phyloP scores from a whole-genome alignment of 2,797 vertebrate species.

The Streptopelia turtur region DNA sequence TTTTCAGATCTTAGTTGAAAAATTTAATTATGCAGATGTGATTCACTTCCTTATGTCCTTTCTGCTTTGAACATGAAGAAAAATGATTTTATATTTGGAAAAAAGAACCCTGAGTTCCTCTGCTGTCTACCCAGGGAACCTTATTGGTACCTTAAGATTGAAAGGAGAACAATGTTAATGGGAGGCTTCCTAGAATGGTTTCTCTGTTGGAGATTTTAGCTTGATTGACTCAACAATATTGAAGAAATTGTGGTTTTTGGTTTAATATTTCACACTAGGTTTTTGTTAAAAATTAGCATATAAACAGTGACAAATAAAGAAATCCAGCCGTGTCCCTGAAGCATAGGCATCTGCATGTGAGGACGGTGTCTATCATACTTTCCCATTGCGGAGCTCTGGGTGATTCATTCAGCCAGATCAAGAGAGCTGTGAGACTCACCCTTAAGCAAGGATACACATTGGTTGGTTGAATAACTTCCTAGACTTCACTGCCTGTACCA shows the following conservation, averaged over 20 bases:
- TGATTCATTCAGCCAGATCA: neutral
- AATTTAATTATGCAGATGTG: neutral
- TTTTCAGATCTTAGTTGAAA: constrained; percentile 23
- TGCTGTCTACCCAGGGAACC: neutral
- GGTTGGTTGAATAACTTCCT: neutral
- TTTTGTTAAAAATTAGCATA: neutral
- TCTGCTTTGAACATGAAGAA: neutral
- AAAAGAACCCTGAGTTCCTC: neutral
- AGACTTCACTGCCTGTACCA: neutral
- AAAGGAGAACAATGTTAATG: neutral
- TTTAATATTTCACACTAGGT: neutral
- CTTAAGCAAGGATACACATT: neutral
- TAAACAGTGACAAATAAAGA: neutral
- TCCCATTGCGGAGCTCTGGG: neutral
- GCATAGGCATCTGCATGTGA: neutral
- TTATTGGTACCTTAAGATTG: neutral
- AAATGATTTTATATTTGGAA: neutral
- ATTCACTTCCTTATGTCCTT: neutral
- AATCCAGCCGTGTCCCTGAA: neutral
- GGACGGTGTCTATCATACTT: neutral
- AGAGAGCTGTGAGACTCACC: neutral
- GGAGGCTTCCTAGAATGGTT: neutral
- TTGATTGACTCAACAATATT: neutral
- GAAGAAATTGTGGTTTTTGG: neutral
- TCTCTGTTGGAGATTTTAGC: neutral